Base-by-base conservation (phyloP, 2,113 vertebrate genomes). In the Varanus komodoensis region DNA sequence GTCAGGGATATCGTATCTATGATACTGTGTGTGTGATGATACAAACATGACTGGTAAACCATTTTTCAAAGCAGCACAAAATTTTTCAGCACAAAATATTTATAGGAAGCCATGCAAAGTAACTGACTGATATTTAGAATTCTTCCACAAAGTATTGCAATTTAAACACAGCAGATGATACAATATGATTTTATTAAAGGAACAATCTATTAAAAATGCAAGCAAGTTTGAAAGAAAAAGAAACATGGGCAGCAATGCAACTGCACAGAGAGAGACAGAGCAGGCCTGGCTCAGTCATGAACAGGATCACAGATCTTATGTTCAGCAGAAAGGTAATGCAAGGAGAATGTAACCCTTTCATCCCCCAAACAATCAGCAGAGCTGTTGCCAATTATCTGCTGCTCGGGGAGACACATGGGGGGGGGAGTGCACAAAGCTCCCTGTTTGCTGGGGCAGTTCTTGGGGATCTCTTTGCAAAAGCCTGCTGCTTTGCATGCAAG, bases 1-100 rank as follows among this genome's bases (percentile, higher is more conserved):
- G 0, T 64, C 57, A n/a, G 3, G 3, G n/a, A 6, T 34, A 17
- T 74, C n/a, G 19, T 34, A 34, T 34, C 73, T 74, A 34, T 34
- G 34, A 84, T 69, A 0, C 83, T 27, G 0, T 1, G 50, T 0
- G 38, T 0, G 32, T 15, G 4, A n/a, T 52, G 64, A 2, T 89
- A 54, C 89, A 82, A 29, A 82, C 0, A 21, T 57, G 54, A 32
- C 48, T 71, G 32, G 23, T 48, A 67, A 68, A 44, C 52, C 32
- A 19, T 29, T 61, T 21, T 75, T 27, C 52, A 92, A 64, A 77
- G 25, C 74, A 27, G 48, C 75, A 90, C 8, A 44, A 44, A 44
- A 44, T 44, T 44, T 44, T 44, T 12, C 57, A 68, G 1, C 12
- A 77, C 54, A 82, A 86, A 90, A 90, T 50, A 57, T 4, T 86